phyloP scores from a whole-genome alignment of 2,888 invertebrate genomes.

The Shargacucullia verbasci region DNA sequence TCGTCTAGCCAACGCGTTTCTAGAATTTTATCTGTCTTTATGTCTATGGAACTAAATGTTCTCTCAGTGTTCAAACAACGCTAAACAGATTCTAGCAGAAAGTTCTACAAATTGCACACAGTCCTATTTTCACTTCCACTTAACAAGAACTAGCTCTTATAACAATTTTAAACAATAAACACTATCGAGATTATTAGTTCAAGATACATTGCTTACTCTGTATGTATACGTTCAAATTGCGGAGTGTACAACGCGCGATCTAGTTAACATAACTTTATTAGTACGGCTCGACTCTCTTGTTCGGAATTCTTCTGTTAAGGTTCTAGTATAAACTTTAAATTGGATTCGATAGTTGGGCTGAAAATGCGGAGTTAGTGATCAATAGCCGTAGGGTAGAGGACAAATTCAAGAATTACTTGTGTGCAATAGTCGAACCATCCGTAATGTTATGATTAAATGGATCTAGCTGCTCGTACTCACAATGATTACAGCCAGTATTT shows the following conservation, averaged over 20 bases:
- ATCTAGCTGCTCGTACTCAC: no score
- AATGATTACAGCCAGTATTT: no score
- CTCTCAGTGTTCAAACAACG: not conserved
- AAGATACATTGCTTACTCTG: slow-evolving; percentile 34
- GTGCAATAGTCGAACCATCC: slow-evolving; percentile 16
- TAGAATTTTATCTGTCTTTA: not conserved
- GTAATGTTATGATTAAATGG: not conserved
- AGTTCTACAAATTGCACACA: slow-evolving; percentile 19
- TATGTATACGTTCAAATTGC: slow-evolving; percentile 30
- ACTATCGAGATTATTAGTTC: slow-evolving; percentile 22
- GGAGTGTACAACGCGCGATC: slow-evolving; percentile 31
- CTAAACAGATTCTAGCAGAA: slow-evolving; percentile 5
- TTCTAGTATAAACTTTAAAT: slow-evolving; percentile 59
- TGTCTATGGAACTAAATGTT: not conserved
- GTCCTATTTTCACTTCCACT: slow-evolving; percentile 22
- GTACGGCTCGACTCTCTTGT: slow-evolving; percentile 48
- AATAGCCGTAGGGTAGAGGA: slow-evolving; percentile 43
- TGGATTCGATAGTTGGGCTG: slow-evolving; percentile 55
- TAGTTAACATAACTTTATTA: slow-evolving; percentile 57
- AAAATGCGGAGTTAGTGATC: slow-evolving; percentile 48
- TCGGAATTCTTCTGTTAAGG: slow-evolving; percentile 55
- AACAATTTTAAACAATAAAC: slow-evolving; percentile 31
- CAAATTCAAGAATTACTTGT: slow-evolving; percentile 30
- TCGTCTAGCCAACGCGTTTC: no score
- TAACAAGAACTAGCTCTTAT: slow-evolving; percentile 20